Base-by-base conservation (phyloP, 2,113 vertebrate genomes). In the Chitala chitala region DNA sequence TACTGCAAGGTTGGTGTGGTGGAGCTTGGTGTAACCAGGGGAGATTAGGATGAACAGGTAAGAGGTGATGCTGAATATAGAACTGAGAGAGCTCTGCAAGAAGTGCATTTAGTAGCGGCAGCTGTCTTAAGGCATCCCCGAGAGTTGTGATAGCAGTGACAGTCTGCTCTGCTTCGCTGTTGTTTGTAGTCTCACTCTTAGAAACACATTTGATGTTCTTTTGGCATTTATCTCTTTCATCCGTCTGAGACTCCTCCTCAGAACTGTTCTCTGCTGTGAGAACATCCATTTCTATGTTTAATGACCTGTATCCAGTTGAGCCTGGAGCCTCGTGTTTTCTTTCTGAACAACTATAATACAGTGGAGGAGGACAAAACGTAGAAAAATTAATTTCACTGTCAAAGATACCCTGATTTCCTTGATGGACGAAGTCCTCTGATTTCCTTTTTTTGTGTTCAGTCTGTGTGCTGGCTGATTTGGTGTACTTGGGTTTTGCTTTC, bases 31-130 rank as follows among this genome's bases (percentile, higher is more conserved):
- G 90, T 40, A 92, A 78, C 88, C 88, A 87, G 8, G 90, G 85
- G 13, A 86, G 80, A 40, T 82, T 76, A 17, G 89, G 74, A 51
- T 90, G 85, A 64, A 83, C 2, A 36, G 82, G 75, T 26, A 78
- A 1, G 87, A 80, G 74, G 56, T 75, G 72, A 4, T 24, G 51
- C 1, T 85, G 84, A 22, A 74, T 77, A 48, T 83, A 85, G 22
- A 98, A 81, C 83, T 94, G 78, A 0, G 92, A 93, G 65, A 98
- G 81, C 76, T 98, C 96, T 0, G 90, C 78, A 29, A 96, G 78
- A 78, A 98, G 85, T 40, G 94, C 91, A 10, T 92, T 96, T 54
- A 98, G 83, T 0, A 98, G 82, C 0, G 95, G 96, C 76, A 98
- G 77, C 77, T 89, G 93, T 59, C 63, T 78, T 68, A 94, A 51